Percentiles rank a stretch among this genome's conserved stretches.
Conservation (phyloP, 2,113 vertebrate genomes). For the Tachycineta bicolor region DNA sequence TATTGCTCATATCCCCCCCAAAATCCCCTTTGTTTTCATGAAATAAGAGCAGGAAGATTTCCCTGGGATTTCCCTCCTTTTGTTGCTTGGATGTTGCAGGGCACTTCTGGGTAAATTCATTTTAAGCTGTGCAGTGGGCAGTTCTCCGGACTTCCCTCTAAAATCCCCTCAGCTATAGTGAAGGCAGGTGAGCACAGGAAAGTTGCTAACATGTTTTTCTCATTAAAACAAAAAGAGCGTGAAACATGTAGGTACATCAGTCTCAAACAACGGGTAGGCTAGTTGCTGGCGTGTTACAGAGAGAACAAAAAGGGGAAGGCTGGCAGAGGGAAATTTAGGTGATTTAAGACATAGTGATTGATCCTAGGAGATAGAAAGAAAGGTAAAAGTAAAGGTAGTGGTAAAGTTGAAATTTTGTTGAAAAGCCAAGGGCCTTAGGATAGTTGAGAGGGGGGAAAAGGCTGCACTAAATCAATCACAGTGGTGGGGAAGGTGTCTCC, state of each 20-base stretch:
- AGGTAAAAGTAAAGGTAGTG: background rate
- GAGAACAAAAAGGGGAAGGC: background rate
- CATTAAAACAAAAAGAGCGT: background rate
- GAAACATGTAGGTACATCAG: background rate
- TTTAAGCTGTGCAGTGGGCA: background rate
- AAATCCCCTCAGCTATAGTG: background rate
- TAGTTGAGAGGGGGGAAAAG: background rate
- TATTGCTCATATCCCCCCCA: fast-evolving
- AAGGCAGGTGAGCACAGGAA: background rate
- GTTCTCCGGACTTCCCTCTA: background rate
- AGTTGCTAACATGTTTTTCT: background rate
- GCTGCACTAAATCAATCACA: fast-evolving
- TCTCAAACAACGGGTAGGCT: background rate
- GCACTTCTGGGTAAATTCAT: background rate
- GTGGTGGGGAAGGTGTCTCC: background rate
- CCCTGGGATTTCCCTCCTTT: background rate
- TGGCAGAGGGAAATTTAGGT: background rate
- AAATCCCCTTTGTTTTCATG: background rate
- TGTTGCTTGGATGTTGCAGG: background rate
- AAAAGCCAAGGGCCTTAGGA: background rate
- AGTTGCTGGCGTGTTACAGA: background rate
- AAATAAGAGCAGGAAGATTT: background rate
- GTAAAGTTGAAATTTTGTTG: background rate
- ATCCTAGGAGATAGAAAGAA: background rate
- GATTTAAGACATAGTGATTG: background rate